Evolutionary conservation across 1,140 invertebrate genomes (phyloP).

Genomic region (Tyrophagus putrescentiae): DNA sequence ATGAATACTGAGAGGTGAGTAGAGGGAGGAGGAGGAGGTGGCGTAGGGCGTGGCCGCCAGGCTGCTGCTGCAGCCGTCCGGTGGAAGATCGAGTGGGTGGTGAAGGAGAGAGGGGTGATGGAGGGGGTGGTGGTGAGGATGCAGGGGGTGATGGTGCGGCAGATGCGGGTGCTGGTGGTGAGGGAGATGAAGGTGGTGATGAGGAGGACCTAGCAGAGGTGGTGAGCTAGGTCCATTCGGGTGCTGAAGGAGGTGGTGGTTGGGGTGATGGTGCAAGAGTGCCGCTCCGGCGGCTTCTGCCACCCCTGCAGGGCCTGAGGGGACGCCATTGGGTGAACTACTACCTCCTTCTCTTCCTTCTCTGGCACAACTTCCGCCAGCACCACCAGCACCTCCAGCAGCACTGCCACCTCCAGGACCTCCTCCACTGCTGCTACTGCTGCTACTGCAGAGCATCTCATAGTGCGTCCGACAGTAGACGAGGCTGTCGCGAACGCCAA

Average conservation of each 20-base stretch:
- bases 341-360: no score
- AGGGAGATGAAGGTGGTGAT: neutral
- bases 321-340: no score
- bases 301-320: no score
- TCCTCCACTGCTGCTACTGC: no score
- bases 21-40: conserved; percentile 39
- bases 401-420: no score
- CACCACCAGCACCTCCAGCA: no score
- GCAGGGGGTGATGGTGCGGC: neutral
- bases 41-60: conserved; percentile 27
- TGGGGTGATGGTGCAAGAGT: no score
- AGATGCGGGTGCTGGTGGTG: conserved; percentile 5
- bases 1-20: conserved; percentile 13
- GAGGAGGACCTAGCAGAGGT: conserved; percentile 11
- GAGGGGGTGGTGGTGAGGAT: neutral
- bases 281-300: no score
- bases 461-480: conserved; percentile 39
- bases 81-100: neutral
- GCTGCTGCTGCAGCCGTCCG: conserved; percentile 9
- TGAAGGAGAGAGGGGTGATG: neutral
- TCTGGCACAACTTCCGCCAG: no score
- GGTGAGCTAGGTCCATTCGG: no score
- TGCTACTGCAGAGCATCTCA: conserved; percentile 28
- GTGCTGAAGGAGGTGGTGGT: no score
- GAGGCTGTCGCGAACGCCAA: conserved; percentile 44